phyloP scores from a whole-genome alignment of 64 coral and sea anemone genomes.

The Montipora efflorescens region DNA sequence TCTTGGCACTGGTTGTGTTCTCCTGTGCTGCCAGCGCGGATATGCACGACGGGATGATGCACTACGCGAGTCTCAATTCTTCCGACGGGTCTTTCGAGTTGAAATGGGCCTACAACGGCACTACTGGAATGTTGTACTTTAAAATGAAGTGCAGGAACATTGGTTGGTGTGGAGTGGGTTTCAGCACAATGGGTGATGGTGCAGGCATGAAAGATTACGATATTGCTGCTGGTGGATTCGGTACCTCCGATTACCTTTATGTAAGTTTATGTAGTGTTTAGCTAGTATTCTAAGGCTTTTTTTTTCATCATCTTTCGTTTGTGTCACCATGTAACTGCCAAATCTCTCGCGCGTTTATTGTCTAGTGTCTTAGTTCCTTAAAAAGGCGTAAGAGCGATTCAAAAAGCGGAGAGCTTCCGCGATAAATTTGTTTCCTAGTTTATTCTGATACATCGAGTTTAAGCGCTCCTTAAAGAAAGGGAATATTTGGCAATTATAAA shows the following conservation, averaged over 20 bases:
- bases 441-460: too few relatives aligned
- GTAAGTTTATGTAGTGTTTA: neutral
- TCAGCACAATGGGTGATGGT: neutral
- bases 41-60: neutral
- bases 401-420: too few relatives aligned
- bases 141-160: neutral
- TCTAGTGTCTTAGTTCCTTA: too few relatives aligned
- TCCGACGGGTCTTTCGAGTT: neutral
- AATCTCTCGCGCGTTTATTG: too few relatives aligned
- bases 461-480: too few relatives aligned
- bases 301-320: too few relatives aligned
- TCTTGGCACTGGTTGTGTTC: neutral
- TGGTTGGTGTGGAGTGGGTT: constrained; percentile 25
- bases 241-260: neutral
- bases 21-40: neutral
- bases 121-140: neutral
- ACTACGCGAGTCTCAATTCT: neutral
- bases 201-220: neutral
- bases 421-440: too few relatives aligned
- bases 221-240: constrained; percentile 13
- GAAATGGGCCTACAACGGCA: neutral
- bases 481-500: too few relatives aligned
- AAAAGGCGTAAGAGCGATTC: too few relatives aligned
- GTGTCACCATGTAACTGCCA: too few relatives aligned
- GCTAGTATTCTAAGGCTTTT: too few relatives aligned